These are phyloP conservation scores for Papilio gigon DNA, from an alignment of 2,888 invertebrate species.

Conservation along the genomic window DNA sequence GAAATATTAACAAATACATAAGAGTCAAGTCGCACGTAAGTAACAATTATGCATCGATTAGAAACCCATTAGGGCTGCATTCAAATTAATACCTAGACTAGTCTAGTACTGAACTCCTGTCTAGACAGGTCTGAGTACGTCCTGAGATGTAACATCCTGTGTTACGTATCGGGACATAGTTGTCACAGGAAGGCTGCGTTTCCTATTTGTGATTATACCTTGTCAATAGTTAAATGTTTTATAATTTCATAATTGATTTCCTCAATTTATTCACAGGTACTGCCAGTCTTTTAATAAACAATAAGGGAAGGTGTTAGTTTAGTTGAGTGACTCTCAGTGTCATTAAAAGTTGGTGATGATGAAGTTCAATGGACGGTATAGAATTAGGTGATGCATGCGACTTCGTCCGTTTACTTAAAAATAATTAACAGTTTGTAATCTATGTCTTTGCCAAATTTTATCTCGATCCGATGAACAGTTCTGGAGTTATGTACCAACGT, in stretches of 20 bases:
- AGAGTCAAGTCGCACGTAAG: neutral
- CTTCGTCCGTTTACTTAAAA: no score
- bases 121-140: constrained; percentile 35
- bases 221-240: constrained; percentile 22
- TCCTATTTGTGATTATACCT: constrained; percentile 33
- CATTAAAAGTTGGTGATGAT: no score
- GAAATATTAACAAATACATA: neutral
- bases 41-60: constrained; percentile 6
- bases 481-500: no score
- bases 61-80: constrained; percentile 7
- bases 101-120: constrained; percentile 29
- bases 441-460: no score
- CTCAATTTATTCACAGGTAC: no score
- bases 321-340: no score
- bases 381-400: no score
- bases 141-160: constrained; percentile 39
- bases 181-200: constrained; percentile 31
- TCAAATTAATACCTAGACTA: constrained; percentile 22
- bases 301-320: no score
- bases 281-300: no score
- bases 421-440: no score
- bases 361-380: no score
- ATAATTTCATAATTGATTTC: neutral
- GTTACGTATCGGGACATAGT: constrained; percentile 32
- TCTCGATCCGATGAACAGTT: no score